Conservation (phyloP, 2,797 vertebrate species). For the Sebastes kiyomatsui region DNA sequence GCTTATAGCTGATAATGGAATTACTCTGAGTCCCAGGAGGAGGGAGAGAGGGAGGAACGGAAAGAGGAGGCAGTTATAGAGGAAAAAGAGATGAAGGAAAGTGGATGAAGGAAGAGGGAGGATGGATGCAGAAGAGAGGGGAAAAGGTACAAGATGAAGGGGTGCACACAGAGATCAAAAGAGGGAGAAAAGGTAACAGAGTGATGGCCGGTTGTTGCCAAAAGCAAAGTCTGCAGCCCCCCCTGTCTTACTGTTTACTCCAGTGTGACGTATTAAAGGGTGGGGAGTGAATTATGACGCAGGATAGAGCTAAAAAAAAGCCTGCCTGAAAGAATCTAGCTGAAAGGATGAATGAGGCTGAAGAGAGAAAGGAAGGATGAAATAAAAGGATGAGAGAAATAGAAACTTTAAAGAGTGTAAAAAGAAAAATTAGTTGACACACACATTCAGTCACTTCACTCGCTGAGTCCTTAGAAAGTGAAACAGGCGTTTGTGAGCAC, state of each 20-base stretch:
- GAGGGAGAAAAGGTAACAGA: slow-evolving; percentile 15
- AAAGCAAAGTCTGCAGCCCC: slow-evolving; percentile 46
- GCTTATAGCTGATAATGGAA: slow-evolving; percentile 81
- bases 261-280: slow-evolving; percentile 54
- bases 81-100: slow-evolving; percentile 36
- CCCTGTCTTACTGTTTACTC: slow-evolving; percentile 48
- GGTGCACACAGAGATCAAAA: slow-evolving; percentile 20
- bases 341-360: slow-evolving; percentile 34
- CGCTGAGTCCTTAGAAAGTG: slow-evolving; percentile 3
- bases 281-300: slow-evolving; percentile 59
- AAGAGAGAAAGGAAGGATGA: slow-evolving; percentile 15
- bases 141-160: slow-evolving; percentile 13
- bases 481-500: not conserved
- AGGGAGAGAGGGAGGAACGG: slow-evolving; percentile 41
- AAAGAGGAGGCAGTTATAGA: slow-evolving; percentile 32
- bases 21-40: slow-evolving; percentile 73
- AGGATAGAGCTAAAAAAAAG: slow-evolving; percentile 46
- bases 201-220: slow-evolving; percentile 37
- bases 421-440: slow-evolving; percentile 20
- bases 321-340: slow-evolving; percentile 41
- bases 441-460: not conserved
- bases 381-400: slow-evolving; percentile 35
- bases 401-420: slow-evolving; percentile 18
- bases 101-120: slow-evolving; percentile 32
- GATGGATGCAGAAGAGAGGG: slow-evolving; percentile 26